Evolutionary conservation across 2,888 invertebrate species (phyloP), one percentile per base, ranked within the genome.

Genomic region (Troides oblongomaculatus): DNA sequence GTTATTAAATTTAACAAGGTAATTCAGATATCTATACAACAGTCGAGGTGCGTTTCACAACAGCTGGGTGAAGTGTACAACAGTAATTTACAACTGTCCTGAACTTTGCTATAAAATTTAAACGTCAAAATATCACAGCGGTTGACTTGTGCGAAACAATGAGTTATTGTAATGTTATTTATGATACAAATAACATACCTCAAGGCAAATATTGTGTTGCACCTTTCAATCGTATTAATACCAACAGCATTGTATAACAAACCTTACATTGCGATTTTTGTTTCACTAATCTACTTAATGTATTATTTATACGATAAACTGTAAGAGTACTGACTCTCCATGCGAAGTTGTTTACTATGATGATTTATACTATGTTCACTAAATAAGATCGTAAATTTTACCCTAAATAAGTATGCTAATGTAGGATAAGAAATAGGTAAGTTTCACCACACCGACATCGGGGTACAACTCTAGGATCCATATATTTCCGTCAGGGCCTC

Each of bases 51-150:
- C 78, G 81, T 82, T 78, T 77, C 69, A 74, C 73, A 78, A 81
- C 75, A 82, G 81, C 78, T 78, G 79, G 80, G 77, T 80, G 80
- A 80, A 79, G 80, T 82, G 74, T 70, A 66, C 57, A 75, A 79
- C 80, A 43, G 62, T 70, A 25, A 85, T 86, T 84, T 86, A 85
- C 83, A 79, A 74, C 71, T 77, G 72, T 79, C 72, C 80, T 88
- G 86, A 87, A 86, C 87, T 88, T 87, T 87, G 78, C 74, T 70
- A 73, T 72, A 76, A 78, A 79, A 76, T 80, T 80, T 75, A 77
- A 75, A 78, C 59, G 79, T 77, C 74, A 77, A 84, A 86, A 84
- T 84, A 80, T 76, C 80, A 84, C 76, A 82, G 79, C 78, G 80
- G 81, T 79, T 75, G 77, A 78, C 78, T 79, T 81, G 75, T 79